A percentile compares a stretch with the other conserved stretches of the same genome.
Conservation (phyloP, 2,113 vertebrate genomes). For the Macquaria australasica region DNA sequence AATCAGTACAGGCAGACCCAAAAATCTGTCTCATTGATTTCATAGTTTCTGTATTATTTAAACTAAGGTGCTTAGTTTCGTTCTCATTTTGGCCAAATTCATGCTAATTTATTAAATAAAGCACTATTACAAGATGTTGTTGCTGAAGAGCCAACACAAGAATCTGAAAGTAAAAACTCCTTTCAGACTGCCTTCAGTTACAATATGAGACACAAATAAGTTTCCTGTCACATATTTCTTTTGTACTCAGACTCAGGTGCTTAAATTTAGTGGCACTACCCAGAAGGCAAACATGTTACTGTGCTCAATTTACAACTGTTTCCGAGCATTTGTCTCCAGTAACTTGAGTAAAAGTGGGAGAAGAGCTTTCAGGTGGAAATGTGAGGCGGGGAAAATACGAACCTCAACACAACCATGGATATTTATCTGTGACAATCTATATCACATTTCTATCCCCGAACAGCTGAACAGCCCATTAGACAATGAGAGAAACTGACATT, state of each 20-base stretch:
- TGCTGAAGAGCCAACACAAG: neutral
- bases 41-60: neutral
- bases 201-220: neutral
- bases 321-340: conserved; percentile 8
- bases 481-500: neutral
- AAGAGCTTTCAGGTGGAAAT: conserved; percentile 13
- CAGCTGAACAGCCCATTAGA: conserved; percentile 4
- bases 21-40: neutral
- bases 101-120: neutral
- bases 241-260: conserved; percentile 19
- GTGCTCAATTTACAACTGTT: conserved; percentile 23
- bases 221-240: neutral
- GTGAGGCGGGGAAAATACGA: conserved; percentile 1
- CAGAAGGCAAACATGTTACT: conserved; percentile 60
- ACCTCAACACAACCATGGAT: too few relatives aligned
- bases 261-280: conserved; percentile 31
- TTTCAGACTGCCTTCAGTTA: conserved; percentile 16
- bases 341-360: conserved; percentile 6
- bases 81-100: neutral
- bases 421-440: neutral
- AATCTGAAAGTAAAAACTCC: conserved; percentile 2
- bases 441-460: conserved; percentile 1
- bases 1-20: conserved; percentile 1
- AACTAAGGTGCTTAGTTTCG: neutral
- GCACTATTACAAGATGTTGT: conserved; percentile 1